These are phyloP conservation scores for Neomicropteryx cornuta DNA, from an alignment of 1,140 invertebrate genomes.

Conservation along the genomic window DNA sequence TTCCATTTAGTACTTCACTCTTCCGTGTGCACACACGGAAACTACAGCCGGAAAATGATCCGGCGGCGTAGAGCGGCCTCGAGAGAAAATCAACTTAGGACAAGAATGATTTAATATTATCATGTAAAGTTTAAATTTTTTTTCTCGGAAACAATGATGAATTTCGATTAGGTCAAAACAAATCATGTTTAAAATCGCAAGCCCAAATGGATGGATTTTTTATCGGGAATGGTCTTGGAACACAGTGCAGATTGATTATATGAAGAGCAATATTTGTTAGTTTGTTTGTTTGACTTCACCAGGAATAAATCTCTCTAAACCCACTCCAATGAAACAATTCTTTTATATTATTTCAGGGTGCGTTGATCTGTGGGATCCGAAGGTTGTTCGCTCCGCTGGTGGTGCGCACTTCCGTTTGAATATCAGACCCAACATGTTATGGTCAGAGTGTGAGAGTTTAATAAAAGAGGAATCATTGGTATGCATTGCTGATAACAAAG, in stretches of 20 bases:
- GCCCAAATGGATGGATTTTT: background rate
- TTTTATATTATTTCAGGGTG: constrained; percentile 61
- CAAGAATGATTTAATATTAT: too few relatives aligned
- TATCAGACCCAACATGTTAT: constrained; percentile 48
- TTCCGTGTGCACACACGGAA: too few relatives aligned
- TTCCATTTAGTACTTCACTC: too few relatives aligned
- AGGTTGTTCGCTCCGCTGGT: constrained; percentile 69
- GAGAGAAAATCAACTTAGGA: too few relatives aligned
- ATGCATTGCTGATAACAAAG: constrained; percentile 63
- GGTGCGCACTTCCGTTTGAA: constrained; percentile 77
- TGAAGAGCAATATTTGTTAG: background rate
- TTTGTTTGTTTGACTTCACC: too few relatives aligned
- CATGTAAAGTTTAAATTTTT: too few relatives aligned
- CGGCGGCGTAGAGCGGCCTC: too few relatives aligned
- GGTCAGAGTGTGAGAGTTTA: constrained; percentile 47
- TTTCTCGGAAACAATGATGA: too few relatives aligned
- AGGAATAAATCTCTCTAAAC: background rate
- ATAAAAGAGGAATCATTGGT: constrained; percentile 43
- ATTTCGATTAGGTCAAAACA: background rate
- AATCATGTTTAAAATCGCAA: background rate
- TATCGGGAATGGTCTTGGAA: background rate
- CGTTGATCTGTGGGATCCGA: constrained; percentile 78
- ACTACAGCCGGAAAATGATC: too few relatives aligned
- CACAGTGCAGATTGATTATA: constrained; percentile 3
- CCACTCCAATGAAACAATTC: background rate